These are phyloP conservation scores for Gnatocerus cornutus DNA, from an alignment of 2,888 invertebrate species.

Conservation along the genomic window DNA sequence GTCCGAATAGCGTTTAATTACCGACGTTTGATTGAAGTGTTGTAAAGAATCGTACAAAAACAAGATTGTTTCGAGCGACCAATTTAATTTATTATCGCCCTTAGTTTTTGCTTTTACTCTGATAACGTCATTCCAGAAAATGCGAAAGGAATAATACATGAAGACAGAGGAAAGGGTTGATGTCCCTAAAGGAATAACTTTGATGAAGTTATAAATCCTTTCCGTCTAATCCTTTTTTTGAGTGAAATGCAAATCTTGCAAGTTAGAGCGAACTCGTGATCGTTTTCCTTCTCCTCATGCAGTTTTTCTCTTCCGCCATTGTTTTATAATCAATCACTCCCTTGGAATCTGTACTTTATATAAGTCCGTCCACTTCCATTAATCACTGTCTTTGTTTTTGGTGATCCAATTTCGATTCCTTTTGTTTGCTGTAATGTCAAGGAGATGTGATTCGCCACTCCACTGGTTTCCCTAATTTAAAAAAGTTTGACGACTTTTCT, in stretches of 20 bases:
- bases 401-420: constrained; percentile 69
- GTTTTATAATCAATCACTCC: constrained; percentile 65
- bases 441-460: constrained; percentile 64
- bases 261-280: not conserved
- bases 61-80: constrained; percentile 2
- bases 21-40: constrained; percentile 19
- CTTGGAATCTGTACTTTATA: constrained; percentile 64
- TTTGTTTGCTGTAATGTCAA: constrained; percentile 65
- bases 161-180: constrained; percentile 5
- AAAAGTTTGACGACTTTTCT: constrained; percentile 58
- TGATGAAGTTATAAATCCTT: constrained; percentile 29
- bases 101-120: constrained; percentile 18
- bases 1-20: constrained; percentile 12
- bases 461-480: constrained; percentile 61
- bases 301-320: constrained; percentile 54
- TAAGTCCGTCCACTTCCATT: constrained; percentile 66
- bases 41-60: constrained; percentile 7
- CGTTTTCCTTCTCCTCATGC: constrained; percentile 11
- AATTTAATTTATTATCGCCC: constrained; percentile 24
- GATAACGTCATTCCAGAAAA: constrained; percentile 31
- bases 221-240: constrained; percentile 20
- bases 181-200: constrained; percentile 11
- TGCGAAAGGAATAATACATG: constrained; percentile 28
- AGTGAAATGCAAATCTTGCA: constrained; percentile 39
- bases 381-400: constrained; percentile 70